Evolutionary conservation across 2,888 invertebrate genomes (phyloP).

Genomic region (Gerris lacustris): DNA sequence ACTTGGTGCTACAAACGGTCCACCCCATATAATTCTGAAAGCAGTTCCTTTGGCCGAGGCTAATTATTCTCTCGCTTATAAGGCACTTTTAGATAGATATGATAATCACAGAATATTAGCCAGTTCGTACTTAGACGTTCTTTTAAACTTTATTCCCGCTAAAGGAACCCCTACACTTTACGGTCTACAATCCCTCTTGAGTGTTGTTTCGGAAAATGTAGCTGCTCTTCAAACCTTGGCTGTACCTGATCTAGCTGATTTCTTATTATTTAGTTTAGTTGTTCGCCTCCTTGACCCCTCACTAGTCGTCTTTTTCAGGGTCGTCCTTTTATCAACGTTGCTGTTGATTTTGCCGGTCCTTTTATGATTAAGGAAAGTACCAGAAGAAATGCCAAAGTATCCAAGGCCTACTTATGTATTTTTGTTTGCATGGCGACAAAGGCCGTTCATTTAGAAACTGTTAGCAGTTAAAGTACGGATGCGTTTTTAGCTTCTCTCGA

Average conservation of each 20-base stretch:
- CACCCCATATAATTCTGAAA: slow-evolving; percentile 6
- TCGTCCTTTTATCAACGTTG: no score
- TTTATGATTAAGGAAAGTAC: no score
- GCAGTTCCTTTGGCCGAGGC: slow-evolving; percentile 9
- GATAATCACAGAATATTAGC: slow-evolving; percentile 17
- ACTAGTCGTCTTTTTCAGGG: slow-evolving; percentile 12
- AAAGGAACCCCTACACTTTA: background rate
- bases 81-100: slow-evolving; percentile 14
- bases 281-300: slow-evolving; percentile 12
- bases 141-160: slow-evolving; percentile 15
- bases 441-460: no score
- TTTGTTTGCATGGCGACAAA: no score
- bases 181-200: slow-evolving; percentile 6
- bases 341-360: no score
- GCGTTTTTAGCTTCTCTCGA: no score
- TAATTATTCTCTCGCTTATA: slow-evolving; percentile 20
- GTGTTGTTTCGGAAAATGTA: slow-evolving; percentile 15
- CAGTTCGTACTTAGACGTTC: background rate
- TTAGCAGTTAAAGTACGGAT: no score
- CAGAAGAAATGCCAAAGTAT: no score
- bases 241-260: slow-evolving; percentile 17
- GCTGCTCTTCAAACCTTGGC: slow-evolving; percentile 14
- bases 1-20: slow-evolving; percentile 7
- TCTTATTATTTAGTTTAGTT: slow-evolving; percentile 18
- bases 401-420: no score